Base-by-base conservation (phyloP, 2,888 invertebrate genomes). In the Eupithecia insigniata region DNA sequence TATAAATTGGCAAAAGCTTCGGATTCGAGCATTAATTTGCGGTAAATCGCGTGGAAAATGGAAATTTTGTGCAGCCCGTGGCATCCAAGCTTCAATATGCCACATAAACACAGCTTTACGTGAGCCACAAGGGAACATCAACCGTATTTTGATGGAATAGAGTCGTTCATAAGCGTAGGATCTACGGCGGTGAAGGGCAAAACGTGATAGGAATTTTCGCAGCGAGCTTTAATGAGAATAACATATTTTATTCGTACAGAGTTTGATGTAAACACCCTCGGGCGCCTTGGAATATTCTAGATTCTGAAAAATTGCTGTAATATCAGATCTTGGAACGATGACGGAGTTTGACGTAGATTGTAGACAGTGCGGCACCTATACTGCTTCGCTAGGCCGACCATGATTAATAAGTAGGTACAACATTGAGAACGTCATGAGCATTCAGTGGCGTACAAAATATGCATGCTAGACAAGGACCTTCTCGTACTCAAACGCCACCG, bases 1-100 rank as follows among this genome's bases (percentile, higher is more conserved):
- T 87, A 92, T 91, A 93, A 92, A 92, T 91, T 90, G 90, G 87
- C 84, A 80, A 88, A 88, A 89, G 89, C 91, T 82, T 89, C 90
- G 90, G 88, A 90, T 93, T 90, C 83, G 85, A 84, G 89, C 91
- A 92, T 93, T 93, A 93, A 93, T 93, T 93, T 93, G 92, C 85
- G 90, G 91, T 87, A 92, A 93, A 93, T 93, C 92, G 92, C 83
- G 90, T 85, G 91, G 93, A 93, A 93, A 93, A 93, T 93, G 91
- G 92, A 92, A 93, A 93, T 92, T 93, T 92, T 92, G 92, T 92
- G 92, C 93, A 92, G 89, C 91, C 91, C 84, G 88, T 84, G 87
- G 90, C 89, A 87, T 85, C 87, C 83, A 77, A 89, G 85, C 80
- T 83, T 87, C 84, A 78, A 74, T 81, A 80, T 83, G 79, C 82